These are phyloP conservation scores for Pseudoatta argentina DNA, from an alignment of 1,140 invertebrate genomes.

Conservation along the genomic window DNA sequence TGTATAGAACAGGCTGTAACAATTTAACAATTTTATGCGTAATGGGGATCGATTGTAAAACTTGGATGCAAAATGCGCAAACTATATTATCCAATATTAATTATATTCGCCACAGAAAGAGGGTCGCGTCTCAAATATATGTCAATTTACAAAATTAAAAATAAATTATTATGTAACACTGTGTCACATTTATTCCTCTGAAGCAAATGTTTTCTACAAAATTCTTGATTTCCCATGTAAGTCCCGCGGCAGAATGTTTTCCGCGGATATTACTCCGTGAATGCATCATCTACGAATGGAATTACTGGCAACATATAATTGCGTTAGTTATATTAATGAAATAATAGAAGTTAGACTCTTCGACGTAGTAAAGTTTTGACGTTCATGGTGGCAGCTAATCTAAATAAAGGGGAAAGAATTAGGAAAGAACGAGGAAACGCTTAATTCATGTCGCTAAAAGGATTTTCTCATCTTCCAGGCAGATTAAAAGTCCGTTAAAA, in stretches of 20 bases:
- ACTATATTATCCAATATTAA: neutral
- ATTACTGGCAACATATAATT: neutral
- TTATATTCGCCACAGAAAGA: slow-evolving; percentile 29
- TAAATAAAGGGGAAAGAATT: slow-evolving; percentile 1
- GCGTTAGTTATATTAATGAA: neutral
- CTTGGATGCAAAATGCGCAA: neutral
- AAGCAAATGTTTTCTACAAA: slow-evolving; percentile 44
- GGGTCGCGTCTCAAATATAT: slow-evolving; percentile 49
- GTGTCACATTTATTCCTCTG: slow-evolving; percentile 59
- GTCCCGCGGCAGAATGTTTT: neutral
- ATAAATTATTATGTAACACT: slow-evolving; percentile 67
- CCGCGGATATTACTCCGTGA: neutral
- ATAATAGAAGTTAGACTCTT: slow-evolving; percentile 19
- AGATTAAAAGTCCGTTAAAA: slow-evolving; percentile 16
- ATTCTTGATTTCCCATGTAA: slow-evolving; percentile 26
- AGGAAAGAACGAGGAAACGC: neutral
- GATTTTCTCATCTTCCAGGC: neutral
- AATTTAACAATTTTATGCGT: slow-evolving; percentile 28
- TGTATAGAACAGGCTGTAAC: neutral
- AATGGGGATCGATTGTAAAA: neutral
- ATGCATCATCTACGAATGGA: neutral
- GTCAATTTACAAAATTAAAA: slow-evolving; percentile 67
- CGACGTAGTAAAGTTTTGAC: neutral
- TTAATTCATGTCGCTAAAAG: slow-evolving; percentile 22
- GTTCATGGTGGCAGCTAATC: neutral